phyloP scores from a whole-genome alignment of 2,113 vertebrate genomes.

The Corythornis vintsioides region DNA sequence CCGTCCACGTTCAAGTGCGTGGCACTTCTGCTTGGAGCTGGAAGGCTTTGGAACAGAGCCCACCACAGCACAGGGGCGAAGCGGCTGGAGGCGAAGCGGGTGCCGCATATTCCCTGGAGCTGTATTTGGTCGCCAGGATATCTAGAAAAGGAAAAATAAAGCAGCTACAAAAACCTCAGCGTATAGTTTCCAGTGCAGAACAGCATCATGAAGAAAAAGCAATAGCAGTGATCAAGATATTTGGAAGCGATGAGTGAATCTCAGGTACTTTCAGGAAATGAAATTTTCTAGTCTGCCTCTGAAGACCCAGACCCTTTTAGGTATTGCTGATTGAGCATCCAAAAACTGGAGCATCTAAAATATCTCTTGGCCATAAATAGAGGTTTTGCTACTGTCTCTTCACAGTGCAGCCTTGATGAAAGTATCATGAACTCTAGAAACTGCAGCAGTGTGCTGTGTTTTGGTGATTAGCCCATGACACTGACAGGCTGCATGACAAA shows the following conservation, averaged over 20 bases:
- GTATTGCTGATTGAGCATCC: not conserved
- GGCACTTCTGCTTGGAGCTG: slow-evolving; percentile 50
- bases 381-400: not conserved
- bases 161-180: not conserved
- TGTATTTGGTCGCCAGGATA: slow-evolving; percentile 82
- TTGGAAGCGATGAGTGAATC: not conserved
- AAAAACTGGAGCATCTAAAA: not conserved
- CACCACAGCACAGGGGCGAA: slow-evolving; percentile 60
- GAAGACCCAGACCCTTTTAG: not conserved
- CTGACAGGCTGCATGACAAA: not conserved
- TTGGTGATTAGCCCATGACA: not conserved
- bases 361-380: not conserved
- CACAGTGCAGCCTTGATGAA: not conserved
- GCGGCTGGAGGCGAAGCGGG: slow-evolving; percentile 80
- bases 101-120: slow-evolving; percentile 85
- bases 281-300: not conserved
- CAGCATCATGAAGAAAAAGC: not conserved
- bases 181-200: not conserved
- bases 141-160: slow-evolving; percentile 50
- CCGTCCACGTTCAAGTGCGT: slow-evolving; percentile 54
- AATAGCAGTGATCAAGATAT: not conserved
- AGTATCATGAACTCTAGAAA: not conserved
- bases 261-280: not conserved
- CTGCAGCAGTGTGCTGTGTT: rapidly evolving
- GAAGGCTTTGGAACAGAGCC: slow-evolving; percentile 66